A percentile compares a stretch with the other conserved stretches of the same genome.
These are phyloP conservation scores for Drosophila koepferae DNA, from an alignment of 2,888 invertebrate genomes.

Conservation along the genomic window DNA sequence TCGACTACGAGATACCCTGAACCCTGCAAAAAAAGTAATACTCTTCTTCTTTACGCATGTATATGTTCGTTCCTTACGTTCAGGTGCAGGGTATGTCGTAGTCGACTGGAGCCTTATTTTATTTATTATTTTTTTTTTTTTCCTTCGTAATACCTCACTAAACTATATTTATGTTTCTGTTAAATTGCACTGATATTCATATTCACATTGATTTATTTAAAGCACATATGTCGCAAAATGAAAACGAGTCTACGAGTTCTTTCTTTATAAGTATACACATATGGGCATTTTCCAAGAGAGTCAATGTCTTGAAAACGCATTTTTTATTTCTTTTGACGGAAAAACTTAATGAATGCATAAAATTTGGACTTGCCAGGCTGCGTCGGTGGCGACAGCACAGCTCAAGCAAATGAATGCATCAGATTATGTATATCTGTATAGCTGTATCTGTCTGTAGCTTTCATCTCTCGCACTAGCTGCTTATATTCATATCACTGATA, in stretches of 20 bases:
- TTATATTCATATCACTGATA: not conserved
- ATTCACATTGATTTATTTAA: conserved; percentile 40
- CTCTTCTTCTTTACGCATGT: no score
- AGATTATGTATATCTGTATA: conserved; percentile 3
- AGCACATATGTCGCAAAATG: not conserved
- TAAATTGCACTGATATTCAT: conserved; percentile 31
- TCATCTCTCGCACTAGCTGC: not conserved
- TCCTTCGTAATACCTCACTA: conserved; percentile 17
- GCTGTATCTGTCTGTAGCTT: not conserved
- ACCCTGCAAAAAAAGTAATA: no score
- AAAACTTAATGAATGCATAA: conserved; percentile 48
- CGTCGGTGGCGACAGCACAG: not conserved
- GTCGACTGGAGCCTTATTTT: no score
- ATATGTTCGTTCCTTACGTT: no score
- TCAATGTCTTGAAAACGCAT: no score
- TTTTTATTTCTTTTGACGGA: conserved; percentile 47
- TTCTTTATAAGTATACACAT: no score
- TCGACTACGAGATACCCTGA: no score
- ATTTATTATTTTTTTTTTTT: conserved; percentile 3
- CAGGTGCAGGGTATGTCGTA: no score
- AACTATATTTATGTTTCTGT: conserved; percentile 34
- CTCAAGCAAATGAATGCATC: conserved; percentile 44
- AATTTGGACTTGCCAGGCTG: conserved; percentile 2
- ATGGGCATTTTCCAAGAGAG: no score
- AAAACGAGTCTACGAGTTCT: not conserved